phyloP scores from a whole-genome alignment of 2,797 vertebrate genomes.

The Acanthopagrus latus region DNA sequence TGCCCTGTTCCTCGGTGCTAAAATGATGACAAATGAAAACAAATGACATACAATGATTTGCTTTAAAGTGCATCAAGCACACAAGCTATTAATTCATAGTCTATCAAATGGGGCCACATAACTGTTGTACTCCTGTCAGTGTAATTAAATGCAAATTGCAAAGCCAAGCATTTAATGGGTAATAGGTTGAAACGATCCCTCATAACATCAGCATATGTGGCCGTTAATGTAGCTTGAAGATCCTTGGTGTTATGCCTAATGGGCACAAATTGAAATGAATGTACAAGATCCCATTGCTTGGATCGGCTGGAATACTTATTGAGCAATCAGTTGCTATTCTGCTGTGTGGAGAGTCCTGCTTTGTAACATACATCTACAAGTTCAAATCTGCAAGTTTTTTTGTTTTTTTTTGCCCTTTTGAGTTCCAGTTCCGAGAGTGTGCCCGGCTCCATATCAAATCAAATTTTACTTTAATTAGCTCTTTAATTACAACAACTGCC shows the following conservation, averaged over 20 bases:
- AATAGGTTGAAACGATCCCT: constrained; percentile 78
- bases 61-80: constrained; percentile 66
- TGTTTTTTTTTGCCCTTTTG: constrained; percentile 32
- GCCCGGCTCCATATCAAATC: constrained; percentile 41
- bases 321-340: constrained; percentile 45
- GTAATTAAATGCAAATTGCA: constrained; percentile 82
- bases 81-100: constrained; percentile 73
- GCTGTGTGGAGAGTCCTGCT: constrained; percentile 30
- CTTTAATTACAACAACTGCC: constrained; percentile 67
- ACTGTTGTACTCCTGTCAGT: constrained; percentile 65
- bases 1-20: constrained; percentile 38
- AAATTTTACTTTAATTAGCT: constrained; percentile 62
- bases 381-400: constrained; percentile 49
- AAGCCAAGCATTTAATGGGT: constrained; percentile 80
- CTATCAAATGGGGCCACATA: constrained; percentile 62
- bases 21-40: constrained; percentile 75
- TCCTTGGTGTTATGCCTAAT: constrained; percentile 77
- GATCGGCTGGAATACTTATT: constrained; percentile 61
- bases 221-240: constrained; percentile 80
- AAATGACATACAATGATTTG: constrained; percentile 74
- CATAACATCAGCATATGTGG: constrained; percentile 70
- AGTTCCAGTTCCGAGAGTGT: constrained; percentile 42
- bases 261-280: constrained; percentile 78
- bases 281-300: constrained; percentile 62
- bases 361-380: constrained; percentile 41